Evolutionary conservation across 23 tunicate genomes (phyloP).

Genomic region (Ascidia mentula): DNA sequence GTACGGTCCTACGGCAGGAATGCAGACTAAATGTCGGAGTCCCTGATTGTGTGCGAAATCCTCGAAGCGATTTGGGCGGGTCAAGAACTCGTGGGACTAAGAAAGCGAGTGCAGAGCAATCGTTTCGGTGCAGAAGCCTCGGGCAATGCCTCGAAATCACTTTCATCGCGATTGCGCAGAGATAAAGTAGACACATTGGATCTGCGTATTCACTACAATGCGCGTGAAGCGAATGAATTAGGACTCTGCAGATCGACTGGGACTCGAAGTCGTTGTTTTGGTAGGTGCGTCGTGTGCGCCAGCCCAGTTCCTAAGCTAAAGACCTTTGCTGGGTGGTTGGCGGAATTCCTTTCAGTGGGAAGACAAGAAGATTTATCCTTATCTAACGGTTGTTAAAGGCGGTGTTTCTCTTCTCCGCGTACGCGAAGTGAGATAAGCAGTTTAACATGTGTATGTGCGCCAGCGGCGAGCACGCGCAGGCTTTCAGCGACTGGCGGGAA

Average conservation of each 20-base stretch:
- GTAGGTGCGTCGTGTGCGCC: no score
- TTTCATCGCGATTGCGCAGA: slow-evolving; percentile 12
- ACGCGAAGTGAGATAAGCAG: background rate
- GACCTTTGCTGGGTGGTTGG: no score
- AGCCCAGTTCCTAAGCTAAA: no score
- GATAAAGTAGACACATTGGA: slow-evolving; percentile 21
- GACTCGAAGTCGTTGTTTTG: no score
- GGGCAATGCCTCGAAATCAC: slow-evolving; percentile 13
- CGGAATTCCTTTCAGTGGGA: no score
- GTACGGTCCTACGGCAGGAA: no score
- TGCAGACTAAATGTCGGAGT: no score
- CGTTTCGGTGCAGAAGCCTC: slow-evolving; percentile 8
- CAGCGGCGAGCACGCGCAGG: background rate
- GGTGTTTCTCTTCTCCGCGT: slow-evolving; percentile 3
- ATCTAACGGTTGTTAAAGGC: no score
- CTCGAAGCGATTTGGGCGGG: background rate
- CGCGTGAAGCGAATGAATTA: background rate
- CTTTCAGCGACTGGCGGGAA: background rate
- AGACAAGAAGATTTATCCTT: no score
- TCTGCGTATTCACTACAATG: background rate
- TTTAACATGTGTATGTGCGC: background rate
- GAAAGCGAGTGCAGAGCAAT: background rate
- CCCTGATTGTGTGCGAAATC: background rate
- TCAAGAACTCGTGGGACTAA: background rate
- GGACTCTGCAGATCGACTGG: no score